Percentiles rank a stretch among this genome's conserved stretches.
Evolutionary conservation across 2,797 vertebrate genomes (phyloP).

Genomic region (Erpetoichthys calabaricus): DNA sequence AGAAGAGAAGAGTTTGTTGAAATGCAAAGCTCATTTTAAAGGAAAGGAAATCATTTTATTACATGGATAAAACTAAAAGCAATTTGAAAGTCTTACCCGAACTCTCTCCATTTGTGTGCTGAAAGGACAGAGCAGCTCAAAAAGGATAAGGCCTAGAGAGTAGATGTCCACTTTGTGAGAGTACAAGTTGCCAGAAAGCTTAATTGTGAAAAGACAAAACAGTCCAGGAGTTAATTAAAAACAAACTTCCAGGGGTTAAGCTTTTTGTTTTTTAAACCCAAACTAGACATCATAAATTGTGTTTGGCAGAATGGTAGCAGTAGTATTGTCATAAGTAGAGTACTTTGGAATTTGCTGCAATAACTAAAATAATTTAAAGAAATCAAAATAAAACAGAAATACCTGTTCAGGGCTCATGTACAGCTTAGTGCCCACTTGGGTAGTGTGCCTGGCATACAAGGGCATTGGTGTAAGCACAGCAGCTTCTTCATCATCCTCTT

Average conservation of each 20-base stretch:
- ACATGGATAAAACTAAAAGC: no score
- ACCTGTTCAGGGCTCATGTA: constrained; percentile 99
- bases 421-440: constrained; percentile 94
- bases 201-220: constrained; percentile 16
- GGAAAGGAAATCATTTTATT: no score
- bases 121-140: constrained; percentile 89
- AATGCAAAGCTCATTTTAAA: not conserved
- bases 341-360: no score
- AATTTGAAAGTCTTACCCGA: constrained; percentile 46
- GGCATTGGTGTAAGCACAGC: constrained; percentile 76
- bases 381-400: constrained; percentile 15
- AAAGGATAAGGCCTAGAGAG: constrained; percentile 90
- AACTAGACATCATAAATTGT: no score
- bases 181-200: constrained; percentile 90
- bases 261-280: not conserved
- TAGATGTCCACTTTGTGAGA: constrained; percentile 98
- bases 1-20: constrained; percentile 5
- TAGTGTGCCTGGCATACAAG: constrained; percentile 81
- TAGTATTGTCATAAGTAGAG: no score
- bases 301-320: no score
- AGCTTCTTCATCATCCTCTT: constrained; percentile 85
- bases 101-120: constrained; percentile 96
- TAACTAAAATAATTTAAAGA: no score
- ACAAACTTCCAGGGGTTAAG: not conserved
- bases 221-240: not conserved